Evolutionary conservation across 2,113 vertebrate genomes (phyloP).

Genomic region (Lathamus discolor): DNA sequence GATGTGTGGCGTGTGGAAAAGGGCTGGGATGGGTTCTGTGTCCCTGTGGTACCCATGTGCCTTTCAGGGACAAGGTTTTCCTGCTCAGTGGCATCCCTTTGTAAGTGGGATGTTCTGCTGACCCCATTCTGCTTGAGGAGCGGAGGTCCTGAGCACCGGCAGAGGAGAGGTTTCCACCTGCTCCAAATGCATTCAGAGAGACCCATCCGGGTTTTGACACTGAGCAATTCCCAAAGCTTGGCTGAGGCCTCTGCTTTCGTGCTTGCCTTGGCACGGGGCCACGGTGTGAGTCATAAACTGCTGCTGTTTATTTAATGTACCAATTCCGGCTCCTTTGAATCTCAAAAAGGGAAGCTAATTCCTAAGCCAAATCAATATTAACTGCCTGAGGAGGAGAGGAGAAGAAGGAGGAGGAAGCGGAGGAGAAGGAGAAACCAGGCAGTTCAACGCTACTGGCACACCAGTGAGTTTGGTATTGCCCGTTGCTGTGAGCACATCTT

Average conservation of each 20-base stretch:
- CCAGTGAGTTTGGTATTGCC: neutral
- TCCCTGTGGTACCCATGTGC: rapidly evolving
- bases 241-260: neutral
- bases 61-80: neutral
- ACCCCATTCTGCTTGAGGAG: neutral
- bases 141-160: neutral
- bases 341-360: slow-evolving; percentile 14
- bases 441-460: rapidly evolving
- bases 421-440: neutral
- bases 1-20: rapidly evolving
- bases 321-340: neutral
- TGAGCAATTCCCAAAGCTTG: neutral
- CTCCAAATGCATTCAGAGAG: neutral
- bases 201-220: neutral
- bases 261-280: slow-evolving; percentile 13
- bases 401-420: neutral
- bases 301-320: slow-evolving; percentile 23
- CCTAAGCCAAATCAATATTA: neutral
- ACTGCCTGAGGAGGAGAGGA: neutral
- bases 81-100: neutral
- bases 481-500: neutral
- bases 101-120: neutral
- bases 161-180: neutral
- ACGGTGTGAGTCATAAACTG: neutral
- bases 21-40: neutral